phyloP scores from a whole-genome alignment of 2,888 invertebrate genomes.

The Andrena chrysosceles region DNA sequence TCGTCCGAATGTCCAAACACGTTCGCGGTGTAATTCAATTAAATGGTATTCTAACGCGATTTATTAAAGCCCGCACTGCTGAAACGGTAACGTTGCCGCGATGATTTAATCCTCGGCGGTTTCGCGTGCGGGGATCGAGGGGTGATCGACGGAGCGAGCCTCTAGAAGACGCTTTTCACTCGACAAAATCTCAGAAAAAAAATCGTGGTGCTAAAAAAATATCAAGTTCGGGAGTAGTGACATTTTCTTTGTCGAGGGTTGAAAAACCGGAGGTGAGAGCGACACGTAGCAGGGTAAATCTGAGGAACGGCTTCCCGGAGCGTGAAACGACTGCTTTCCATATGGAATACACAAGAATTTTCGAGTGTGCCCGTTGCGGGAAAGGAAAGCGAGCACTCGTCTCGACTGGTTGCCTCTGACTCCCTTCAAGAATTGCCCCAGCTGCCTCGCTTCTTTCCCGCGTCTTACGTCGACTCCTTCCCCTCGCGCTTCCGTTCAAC shows the following conservation, averaged over 20 bases:
- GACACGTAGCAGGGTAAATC: conserved; percentile 14
- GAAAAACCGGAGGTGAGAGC: neutral
- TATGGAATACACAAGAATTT: conserved; percentile 33
- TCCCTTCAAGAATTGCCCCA: conserved; percentile 50
- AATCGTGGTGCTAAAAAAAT: conserved; percentile 1
- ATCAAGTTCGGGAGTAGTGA: neutral
- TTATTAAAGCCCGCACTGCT: conserved; percentile 34
- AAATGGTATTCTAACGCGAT: conserved; percentile 29
- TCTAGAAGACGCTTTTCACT: conserved; percentile 23
- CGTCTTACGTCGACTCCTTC: conserved; percentile 33
- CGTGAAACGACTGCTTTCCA: conserved; percentile 39
- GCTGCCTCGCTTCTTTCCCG: conserved; percentile 56
- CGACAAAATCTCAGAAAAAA: neutral
- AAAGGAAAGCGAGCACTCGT: conserved; percentile 36
- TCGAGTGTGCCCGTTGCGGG: conserved; percentile 21
- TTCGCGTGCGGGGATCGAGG: neutral
- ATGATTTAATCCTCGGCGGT: conserved; percentile 30
- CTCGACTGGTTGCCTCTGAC: conserved; percentile 18
- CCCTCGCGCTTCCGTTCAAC: conserved; percentile 52
- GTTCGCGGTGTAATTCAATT: conserved; percentile 51
- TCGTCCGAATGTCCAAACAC: conserved; percentile 42
- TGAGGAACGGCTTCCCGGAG: neutral
- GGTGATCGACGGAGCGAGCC: conserved; percentile 35
- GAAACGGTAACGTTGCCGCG: conserved; percentile 46
- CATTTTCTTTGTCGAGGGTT: conserved; percentile 2